These are phyloP conservation scores for Tenthredo distinguenda DNA, from an alignment of 2,888 invertebrate species.

Conservation along the genomic window DNA sequence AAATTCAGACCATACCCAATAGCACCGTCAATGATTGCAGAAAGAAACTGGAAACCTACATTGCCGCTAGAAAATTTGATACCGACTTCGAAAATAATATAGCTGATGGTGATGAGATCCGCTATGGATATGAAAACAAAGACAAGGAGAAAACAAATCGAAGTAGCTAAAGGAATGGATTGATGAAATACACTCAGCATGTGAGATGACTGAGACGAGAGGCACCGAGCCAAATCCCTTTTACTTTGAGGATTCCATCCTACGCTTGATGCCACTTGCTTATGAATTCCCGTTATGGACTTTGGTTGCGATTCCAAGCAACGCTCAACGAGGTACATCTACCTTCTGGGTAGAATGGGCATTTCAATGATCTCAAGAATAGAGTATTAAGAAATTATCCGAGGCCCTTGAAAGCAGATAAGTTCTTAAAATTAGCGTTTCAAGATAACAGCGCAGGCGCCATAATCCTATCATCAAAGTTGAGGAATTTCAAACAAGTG, in stretches of 20 bases:
- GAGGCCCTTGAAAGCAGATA: too few relatives aligned
- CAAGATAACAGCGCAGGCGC: too few relatives aligned
- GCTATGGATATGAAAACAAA: neutral
- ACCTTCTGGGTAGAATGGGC: too few relatives aligned
- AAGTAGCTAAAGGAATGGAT: neutral
- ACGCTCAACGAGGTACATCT: constrained; percentile 2
- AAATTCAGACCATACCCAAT: neutral
- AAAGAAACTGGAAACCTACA: neutral
- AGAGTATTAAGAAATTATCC: too few relatives aligned
- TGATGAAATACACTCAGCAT: neutral
- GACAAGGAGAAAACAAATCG: neutral
- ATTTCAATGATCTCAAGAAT: too few relatives aligned
- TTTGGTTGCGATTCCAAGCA: constrained; percentile 23
- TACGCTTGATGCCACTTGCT: constrained; percentile 15
- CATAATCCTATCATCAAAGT: too few relatives aligned
- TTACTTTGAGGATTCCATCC: constrained; percentile 41
- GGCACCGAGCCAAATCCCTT: constrained; percentile 40
- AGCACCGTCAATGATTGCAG: neutral
- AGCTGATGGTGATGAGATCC: neutral
- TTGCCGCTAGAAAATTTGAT: neutral
- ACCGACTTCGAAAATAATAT: neutral
- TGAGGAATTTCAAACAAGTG: too few relatives aligned
- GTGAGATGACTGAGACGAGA: neutral
- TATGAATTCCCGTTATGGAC: constrained; percentile 50
- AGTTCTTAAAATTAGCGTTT: too few relatives aligned